Evolutionary conservation across 2,888 invertebrate species (phyloP).

Genomic region (Hirtodrosophila cameraria): DNA sequence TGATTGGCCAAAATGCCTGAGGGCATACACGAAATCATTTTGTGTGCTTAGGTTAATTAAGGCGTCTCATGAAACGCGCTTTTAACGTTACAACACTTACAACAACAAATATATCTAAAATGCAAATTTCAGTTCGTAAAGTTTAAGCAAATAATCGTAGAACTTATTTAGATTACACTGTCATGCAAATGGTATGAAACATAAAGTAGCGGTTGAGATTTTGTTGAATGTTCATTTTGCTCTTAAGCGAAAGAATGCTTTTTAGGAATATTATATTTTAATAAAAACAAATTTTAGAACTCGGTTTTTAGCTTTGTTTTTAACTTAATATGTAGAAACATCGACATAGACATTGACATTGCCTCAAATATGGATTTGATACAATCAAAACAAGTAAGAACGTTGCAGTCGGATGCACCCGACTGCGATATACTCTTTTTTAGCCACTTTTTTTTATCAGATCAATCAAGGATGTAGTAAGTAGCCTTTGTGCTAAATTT

Average conservation of each 20-base stretch:
- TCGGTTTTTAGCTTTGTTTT: too few species aligned
- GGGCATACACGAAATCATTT: slow-evolving; percentile 54
- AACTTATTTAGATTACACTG: slow-evolving; percentile 26
- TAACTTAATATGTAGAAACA: too few species aligned
- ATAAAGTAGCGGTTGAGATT: neutral
- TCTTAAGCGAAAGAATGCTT: neutral
- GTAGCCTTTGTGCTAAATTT: too few species aligned
- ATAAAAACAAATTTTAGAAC: neutral
- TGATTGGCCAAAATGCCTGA: slow-evolving; percentile 66
- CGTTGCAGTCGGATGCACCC: too few species aligned
- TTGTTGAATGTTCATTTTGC: neutral
- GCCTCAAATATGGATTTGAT: too few species aligned
- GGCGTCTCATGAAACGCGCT: slow-evolving; percentile 9
- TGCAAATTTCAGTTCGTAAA: slow-evolving; percentile 8
- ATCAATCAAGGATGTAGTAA: too few species aligned
- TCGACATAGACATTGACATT: too few species aligned
- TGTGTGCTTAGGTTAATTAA: slow-evolving; percentile 52
- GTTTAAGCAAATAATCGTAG: slow-evolving; percentile 20
- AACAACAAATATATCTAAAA: slow-evolving; percentile 12
- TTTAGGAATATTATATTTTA: neutral
- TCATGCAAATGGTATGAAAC: neutral
- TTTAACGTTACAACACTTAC: slow-evolving; percentile 21
- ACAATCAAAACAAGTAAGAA: too few species aligned
- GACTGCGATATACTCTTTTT: too few species aligned
- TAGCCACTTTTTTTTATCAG: too few species aligned